A percentile compares a stretch with the other conserved stretches of the same genome.
Evolutionary conservation across 1,140 invertebrate genomes (phyloP).

Genomic region (Babylonia areolata): DNA sequence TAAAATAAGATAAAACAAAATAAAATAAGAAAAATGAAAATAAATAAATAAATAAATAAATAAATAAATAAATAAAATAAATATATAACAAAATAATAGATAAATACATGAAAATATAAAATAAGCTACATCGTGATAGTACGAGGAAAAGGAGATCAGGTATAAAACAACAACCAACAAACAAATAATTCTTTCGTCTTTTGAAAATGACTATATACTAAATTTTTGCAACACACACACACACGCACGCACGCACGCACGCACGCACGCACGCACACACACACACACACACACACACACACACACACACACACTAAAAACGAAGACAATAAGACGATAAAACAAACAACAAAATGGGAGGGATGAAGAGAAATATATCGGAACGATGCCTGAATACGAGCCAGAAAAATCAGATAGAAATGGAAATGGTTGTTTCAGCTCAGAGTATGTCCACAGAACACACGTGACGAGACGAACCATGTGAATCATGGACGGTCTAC

Average conservation of each 20-base stretch:
- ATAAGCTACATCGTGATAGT: not conserved
- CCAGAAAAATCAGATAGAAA: too few relatives aligned
- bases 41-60: not conserved
- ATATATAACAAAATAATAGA: not conserved
- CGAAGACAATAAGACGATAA: too few relatives aligned
- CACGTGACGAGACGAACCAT: too few relatives aligned
- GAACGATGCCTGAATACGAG: not conserved
- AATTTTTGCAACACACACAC: not conserved
- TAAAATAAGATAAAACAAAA: too few relatives aligned
- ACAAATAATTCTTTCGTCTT: not conserved
- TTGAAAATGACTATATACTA: not conserved
- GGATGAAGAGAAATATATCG: not conserved
- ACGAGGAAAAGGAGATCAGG: not conserved
- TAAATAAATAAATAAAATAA: not conserved
- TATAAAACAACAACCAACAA: not conserved
- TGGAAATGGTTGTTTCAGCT: too few relatives aligned
- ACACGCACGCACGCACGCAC: not conserved
- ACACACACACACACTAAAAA: not conserved
- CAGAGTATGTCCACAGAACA: too few relatives aligned
- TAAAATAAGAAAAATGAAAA: too few relatives aligned
- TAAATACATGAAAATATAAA: not conserved
- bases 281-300: slow-evolving; percentile 4
- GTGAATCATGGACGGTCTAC: too few relatives aligned
- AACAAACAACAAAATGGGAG: not conserved
- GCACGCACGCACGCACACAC: not conserved